Percentiles rank a stretch among this genome's conserved stretches.
Evolutionary conservation across 1,140 invertebrate genomes (phyloP).

Genomic region (Eriocheir sinensis): DNA sequence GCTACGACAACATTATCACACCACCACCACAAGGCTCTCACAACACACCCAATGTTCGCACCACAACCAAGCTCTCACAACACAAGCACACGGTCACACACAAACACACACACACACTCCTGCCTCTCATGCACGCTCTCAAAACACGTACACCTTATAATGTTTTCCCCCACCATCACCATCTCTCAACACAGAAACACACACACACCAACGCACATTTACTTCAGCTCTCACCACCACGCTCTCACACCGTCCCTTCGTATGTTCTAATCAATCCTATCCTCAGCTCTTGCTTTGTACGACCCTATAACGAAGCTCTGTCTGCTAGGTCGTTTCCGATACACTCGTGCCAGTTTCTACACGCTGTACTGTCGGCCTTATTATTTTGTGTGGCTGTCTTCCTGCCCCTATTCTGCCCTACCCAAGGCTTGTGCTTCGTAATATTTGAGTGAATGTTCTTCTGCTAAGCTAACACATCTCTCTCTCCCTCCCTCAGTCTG

Average conservation of each 20-base stretch:
- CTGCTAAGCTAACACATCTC: not conserved
- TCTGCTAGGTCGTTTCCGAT: too few relatives aligned
- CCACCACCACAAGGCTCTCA: not conserved
- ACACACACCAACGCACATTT: not conserved
- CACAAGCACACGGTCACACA: not conserved
- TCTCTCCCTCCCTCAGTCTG: not conserved
- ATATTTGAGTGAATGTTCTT: not conserved
- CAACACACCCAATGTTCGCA: not conserved
- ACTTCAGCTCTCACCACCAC: not conserved
- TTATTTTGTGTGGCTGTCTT: too few relatives aligned
- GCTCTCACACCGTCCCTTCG: not conserved
- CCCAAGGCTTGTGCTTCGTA: not conserved
- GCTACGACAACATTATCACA: too few relatives aligned
- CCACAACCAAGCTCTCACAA: not conserved
- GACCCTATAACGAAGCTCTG: too few relatives aligned
- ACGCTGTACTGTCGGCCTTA: too few relatives aligned
- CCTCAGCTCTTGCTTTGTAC: too few relatives aligned
- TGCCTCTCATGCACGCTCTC: not conserved
- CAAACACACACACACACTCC: constrained; percentile 10
- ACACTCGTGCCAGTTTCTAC: too few relatives aligned
- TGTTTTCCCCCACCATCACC: not conserved
- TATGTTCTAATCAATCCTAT: not conserved
- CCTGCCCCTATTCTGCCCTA: not conserved
- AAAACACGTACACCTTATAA: not conserved
- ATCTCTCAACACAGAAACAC: not conserved